Evolutionary conservation across 2,888 invertebrate species (phyloP), one percentile per base, ranked within the genome.

Genomic region (Caenorhabditis zanzibari): DNA sequence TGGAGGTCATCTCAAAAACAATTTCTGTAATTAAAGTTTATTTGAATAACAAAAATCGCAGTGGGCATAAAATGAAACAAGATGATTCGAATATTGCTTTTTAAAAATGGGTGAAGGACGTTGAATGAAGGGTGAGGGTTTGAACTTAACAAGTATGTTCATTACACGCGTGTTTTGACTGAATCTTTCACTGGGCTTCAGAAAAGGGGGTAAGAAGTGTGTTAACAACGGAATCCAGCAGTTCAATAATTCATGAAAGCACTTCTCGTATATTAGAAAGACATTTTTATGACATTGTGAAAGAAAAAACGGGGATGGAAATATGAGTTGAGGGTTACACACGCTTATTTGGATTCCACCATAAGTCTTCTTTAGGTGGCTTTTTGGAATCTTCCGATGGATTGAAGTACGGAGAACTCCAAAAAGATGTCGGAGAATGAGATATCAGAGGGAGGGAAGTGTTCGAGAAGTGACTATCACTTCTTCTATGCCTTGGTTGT

Each of bases 301-400:
- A 32, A 58, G 71, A 66, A 59, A 14, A 58, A 22, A n/a, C 22
- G 6, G 47, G 47, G 44, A 32, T 58, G 26, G 52, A 59, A 32
- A 32, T 44, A 63, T 24, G 22, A 4, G n/a, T n/a, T n/a, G n/a
- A 9, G 58, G 24, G 71, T 81, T 38, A 81, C 54, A 44, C 24
- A 10, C 73, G 61, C 41, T 79, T 83, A 32, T 52, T 71, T 52
- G 76, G 75, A 61, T 79, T 82, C 87, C 87, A 87, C 87, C 87
- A 87, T 9, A 87, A 74, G 71, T 85, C 85, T 82, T 87, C 87
- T 79, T 87, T 87, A 1, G 85, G 87, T 44, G 87, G 87, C 54
- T 87, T 87, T 58, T 72, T 64, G 3, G 85, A 76, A 52, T 87
- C 85, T 73, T 81, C 54, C 6, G 77, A 77, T 12, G 85, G 86